Base-by-base conservation (phyloP, 53 echinoderm and acorn worm genomes). In the Stichopus horrens region DNA sequence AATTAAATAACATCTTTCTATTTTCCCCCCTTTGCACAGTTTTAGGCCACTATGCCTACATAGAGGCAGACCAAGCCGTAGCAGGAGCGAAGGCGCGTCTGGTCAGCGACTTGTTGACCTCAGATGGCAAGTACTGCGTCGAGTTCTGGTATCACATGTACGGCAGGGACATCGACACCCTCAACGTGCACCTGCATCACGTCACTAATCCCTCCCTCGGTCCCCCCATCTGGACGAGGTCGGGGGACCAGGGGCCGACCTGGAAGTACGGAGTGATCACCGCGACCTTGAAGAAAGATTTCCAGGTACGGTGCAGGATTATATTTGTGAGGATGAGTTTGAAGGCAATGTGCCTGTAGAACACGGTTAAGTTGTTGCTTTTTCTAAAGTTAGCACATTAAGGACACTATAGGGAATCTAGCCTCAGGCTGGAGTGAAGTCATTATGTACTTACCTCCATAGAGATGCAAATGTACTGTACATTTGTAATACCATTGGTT, bases 141-240 rank as follows among this genome's bases (percentile, higher is more conserved):
- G 37, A 79, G 54, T 92, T 96, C 77, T 96, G 96, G 96, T 96
- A 94, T 52, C 96, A 96, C 77, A 94, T 94, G 92, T 92, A 92
- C 23, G 96, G 96, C 52, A 77, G 79, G 9, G 86, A 90, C 21
- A 89, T 96, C 7, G 93, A 93, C 52, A 73, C 77, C 2, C 82
- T 96, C 56, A 94, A 86, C n/a, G 91, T 96, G 78, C 94, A 93
- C 67, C 75, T 75, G 21, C 19, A 75, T 7, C 74, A 54, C 5
- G 21, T 53, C 9, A 11, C 7, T 21, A 18, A 21, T n/a, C 1
- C 74, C 74, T 18, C 55, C 9, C 87, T 87, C 21, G 76, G 81
- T 0, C 51, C 76, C 11, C 58, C 83, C 0, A 22, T 88, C 11
- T 97, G 95, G 94, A 74, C 83, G 53, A 83, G 90, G 74, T 51